A percentile compares a stretch with the other conserved stretches of the same genome.
These are phyloP conservation scores for Condylura cristata DNA, from an alignment of 2,113 vertebrate species.

Conservation along the genomic window DNA sequence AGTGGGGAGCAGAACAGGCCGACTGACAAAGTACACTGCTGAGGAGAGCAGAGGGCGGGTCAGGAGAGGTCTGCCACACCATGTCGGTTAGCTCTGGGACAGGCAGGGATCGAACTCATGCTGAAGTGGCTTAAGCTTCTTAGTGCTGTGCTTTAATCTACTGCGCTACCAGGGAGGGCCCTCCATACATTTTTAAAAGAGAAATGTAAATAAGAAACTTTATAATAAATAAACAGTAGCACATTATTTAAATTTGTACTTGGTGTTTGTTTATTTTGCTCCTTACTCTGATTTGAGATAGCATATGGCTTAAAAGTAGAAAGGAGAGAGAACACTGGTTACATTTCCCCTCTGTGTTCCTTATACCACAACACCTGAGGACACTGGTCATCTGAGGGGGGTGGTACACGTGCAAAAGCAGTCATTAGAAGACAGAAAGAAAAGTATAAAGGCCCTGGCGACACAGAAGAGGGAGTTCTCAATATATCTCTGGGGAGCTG, in stretches of 20 bases:
- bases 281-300: background rate
- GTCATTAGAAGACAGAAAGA: background rate
- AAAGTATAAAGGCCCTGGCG: background rate
- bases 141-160: no score
- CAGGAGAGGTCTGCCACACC: no score
- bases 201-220: background rate
- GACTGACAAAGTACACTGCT: no score
- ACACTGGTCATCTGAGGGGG: background rate
- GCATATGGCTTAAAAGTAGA: background rate
- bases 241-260: slow-evolving; percentile 2
- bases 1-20: no score
- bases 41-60: no score
- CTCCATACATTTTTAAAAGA: background rate
- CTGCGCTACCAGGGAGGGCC: no score
- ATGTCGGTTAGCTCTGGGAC: no score
- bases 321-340: background rate
- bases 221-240: background rate
- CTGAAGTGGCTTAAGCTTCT: no score
- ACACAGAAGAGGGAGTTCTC: background rate
- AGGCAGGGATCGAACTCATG: no score
- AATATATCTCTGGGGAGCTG: background rate
- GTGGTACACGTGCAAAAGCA: background rate
- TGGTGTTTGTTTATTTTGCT: background rate
- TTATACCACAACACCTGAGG: background rate
- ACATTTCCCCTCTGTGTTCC: background rate